Base-by-base conservation (phyloP, 2,113 vertebrate species). In the Toxotes jaculatrix region DNA sequence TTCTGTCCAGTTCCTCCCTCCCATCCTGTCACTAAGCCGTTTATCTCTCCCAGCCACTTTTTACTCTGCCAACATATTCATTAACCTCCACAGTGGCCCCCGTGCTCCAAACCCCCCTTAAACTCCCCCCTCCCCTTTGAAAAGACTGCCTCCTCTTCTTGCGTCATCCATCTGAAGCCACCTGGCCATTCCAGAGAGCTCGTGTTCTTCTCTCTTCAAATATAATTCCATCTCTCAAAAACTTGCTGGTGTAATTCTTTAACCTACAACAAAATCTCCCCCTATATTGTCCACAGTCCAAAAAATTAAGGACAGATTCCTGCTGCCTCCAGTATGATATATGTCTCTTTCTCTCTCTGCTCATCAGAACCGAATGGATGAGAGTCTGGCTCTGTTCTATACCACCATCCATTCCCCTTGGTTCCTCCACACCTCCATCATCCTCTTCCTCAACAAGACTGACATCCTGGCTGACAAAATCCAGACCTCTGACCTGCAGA, bases 381-480 rank as follows among this genome's bases (percentile, higher is more conserved):
- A 98, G 92, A 98, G 97, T 80, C 90, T 97, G 70, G 97, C 96
- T 7, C 90, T 98, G 69, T 98, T 98, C 60, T 95, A 96, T 77
- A 97, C 96, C 71, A 97, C 97, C 91, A 95, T 98, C 90, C 96
- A 97, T 45, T 96, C 97, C 1, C 92, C 93, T 1, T 98, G 96
- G 96, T 98, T 98, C 90, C 79, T 62, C 73, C 94, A 81, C 68
- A 93, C 96, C 3, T 97, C 96, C 0, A 95, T 97, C 78, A 98
- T 98, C 90, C 96, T 98, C 82, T 98, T 98, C 88, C 96, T 98
- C 85, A 98, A 98, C 93, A 98, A 98, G 91, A 96, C 94, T 4
- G 97, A 98, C 92, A 96, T 98, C 87, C 90, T 98, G 69, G 94
- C 94, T 21, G 96, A 98, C 83, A 98, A 98, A 93, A 93, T 98